Evolutionary conservation across 2,888 invertebrate genomes (phyloP).

Genomic region (Ectemnius cavifrons): DNA sequence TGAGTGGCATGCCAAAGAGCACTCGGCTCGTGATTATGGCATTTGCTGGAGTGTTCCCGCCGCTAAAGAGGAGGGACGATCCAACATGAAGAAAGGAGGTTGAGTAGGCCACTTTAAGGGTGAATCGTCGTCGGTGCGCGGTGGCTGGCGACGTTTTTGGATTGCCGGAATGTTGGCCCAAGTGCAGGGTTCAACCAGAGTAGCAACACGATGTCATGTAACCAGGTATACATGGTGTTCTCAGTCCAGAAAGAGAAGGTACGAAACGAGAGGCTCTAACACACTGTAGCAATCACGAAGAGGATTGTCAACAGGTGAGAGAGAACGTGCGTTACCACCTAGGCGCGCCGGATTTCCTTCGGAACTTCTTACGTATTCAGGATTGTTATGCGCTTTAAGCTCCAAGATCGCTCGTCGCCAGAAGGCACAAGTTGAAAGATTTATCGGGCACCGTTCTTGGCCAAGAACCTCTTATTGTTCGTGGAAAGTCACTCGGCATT

Average conservation of each 20-base stretch:
- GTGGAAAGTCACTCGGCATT: constrained; percentile 5
- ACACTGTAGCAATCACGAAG: constrained; percentile 37
- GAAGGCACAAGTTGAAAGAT: background rate
- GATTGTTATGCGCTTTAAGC: constrained; percentile 32
- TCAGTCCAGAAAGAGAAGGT: no score
- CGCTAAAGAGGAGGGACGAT: no score
- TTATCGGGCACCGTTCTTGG: constrained; percentile 12
- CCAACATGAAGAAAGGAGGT: no score
- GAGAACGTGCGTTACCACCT: constrained; percentile 35
- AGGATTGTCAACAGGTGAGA: constrained; percentile 55
- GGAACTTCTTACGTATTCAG: constrained; percentile 30
- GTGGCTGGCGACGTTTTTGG: constrained; percentile 29
- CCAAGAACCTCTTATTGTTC: background rate
- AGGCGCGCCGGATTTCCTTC: constrained; percentile 36
- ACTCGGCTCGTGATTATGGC: no score
- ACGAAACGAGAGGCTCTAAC: no score
- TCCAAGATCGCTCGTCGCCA: background rate
- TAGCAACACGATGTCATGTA: constrained; percentile 11
- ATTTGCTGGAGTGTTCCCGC: no score
- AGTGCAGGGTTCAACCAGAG: no score
- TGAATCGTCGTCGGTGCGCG: no score
- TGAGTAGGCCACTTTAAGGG: no score
- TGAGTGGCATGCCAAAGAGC: no score
- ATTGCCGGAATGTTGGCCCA: constrained; percentile 35
- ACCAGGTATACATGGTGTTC: constrained; percentile 9